Evolutionary conservation across 1,140 invertebrate species (phyloP).

Genomic region (Adoxophyes honmai): DNA sequence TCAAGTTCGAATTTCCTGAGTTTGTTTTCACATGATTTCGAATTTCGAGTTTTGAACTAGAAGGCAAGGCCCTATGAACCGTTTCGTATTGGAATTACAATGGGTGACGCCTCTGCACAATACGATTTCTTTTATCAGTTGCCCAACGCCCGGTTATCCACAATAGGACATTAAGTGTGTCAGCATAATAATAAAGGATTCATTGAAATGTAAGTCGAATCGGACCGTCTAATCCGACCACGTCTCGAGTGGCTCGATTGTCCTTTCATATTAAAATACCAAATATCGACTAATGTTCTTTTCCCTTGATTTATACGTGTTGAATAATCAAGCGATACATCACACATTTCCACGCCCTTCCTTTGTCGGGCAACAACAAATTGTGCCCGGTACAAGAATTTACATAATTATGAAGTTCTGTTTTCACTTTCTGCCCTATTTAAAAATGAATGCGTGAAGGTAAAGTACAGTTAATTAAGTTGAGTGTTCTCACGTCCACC

Average conservation of each 20-base stretch:
- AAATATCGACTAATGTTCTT: slow-evolving; percentile 48
- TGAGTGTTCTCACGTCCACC: no score
- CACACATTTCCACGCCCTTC: slow-evolving; percentile 24
- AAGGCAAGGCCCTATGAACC: neutral
- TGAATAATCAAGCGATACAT: slow-evolving; percentile 28
- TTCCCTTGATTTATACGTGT: slow-evolving; percentile 53
- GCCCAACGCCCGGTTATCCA: slow-evolving; percentile 12
- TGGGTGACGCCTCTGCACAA: slow-evolving; percentile 19
- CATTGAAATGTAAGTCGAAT: slow-evolving; percentile 48
- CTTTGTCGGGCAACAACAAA: slow-evolving; percentile 15
- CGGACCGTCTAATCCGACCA: slow-evolving; percentile 56
- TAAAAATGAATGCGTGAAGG: neutral
- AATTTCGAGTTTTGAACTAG: neutral
- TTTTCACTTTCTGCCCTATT: slow-evolving; percentile 9
- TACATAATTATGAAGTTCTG: slow-evolving; percentile 25
- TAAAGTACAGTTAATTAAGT: slow-evolving; percentile 15
- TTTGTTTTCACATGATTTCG: neutral
- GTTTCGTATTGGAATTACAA: slow-evolving; percentile 1
- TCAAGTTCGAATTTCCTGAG: slow-evolving; percentile 15
- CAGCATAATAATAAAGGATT: slow-evolving; percentile 37
- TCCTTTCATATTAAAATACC: slow-evolving; percentile 33
- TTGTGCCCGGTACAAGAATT: slow-evolving; percentile 15
- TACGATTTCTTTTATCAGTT: slow-evolving; percentile 17
- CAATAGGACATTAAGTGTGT: slow-evolving; percentile 25
- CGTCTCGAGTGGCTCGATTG: slow-evolving; percentile 47